These are phyloP conservation scores for Phylloscopus whistleri DNA, from an alignment of 2,113 vertebrate species.

Conservation along the genomic window DNA sequence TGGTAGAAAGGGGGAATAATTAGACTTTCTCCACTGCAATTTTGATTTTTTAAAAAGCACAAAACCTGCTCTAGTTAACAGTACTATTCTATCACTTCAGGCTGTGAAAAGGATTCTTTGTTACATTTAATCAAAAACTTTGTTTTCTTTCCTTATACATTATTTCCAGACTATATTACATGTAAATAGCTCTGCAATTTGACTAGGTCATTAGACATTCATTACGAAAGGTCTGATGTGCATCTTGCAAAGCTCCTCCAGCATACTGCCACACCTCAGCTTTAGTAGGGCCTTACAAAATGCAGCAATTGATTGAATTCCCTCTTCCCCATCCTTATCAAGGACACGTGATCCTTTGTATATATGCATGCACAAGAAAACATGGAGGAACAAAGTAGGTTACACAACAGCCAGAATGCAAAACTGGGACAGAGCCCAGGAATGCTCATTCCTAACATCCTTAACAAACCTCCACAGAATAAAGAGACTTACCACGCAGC, in stretches of 20 bases:
- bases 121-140: not conserved
- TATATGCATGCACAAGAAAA: not conserved
- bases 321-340: not conserved
- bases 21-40: not conserved
- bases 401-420: not conserved
- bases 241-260: not conserved
- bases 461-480: not conserved
- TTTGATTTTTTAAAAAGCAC: not conserved
- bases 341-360: not conserved
- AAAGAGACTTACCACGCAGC: conserved; percentile 87
- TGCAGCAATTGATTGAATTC: not conserved
- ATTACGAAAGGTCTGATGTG: not conserved
- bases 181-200: not conserved
- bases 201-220: not conserved
- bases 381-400: not conserved
- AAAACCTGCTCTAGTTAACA: not conserved
- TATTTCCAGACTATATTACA: not conserved
- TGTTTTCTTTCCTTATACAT: not conserved
- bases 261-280: not conserved
- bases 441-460: not conserved
- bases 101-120: not conserved
- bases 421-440: not conserved
- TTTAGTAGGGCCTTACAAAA: not conserved
- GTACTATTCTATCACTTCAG: not conserved
- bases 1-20: not conserved